Evolutionary conservation across 2,113 vertebrate genomes (phyloP).

Genomic region (Electrona antarctica): DNA sequence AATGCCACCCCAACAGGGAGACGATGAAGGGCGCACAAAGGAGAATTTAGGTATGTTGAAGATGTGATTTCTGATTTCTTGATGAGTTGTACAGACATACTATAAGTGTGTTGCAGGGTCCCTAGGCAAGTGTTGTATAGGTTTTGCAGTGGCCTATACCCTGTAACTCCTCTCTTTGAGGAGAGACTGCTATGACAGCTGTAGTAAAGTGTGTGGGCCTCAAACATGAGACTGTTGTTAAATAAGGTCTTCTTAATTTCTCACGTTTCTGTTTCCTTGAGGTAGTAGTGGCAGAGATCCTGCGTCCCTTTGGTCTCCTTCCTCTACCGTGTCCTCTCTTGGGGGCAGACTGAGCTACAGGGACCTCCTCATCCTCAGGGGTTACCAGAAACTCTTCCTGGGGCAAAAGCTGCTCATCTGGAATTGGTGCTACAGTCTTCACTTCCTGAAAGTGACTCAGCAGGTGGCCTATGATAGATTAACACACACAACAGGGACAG

Average conservation of each 20-base stretch:
- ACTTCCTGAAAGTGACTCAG: slow-evolving; percentile 81
- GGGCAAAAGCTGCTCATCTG: slow-evolving; percentile 54
- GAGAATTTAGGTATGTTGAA: too few species aligned
- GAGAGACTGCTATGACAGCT: too few species aligned
- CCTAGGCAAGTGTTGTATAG: too few species aligned
- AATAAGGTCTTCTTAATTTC: background rate
- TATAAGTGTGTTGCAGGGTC: too few species aligned
- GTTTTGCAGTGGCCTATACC: background rate
- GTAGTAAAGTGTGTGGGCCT: too few species aligned
- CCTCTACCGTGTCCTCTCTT: slow-evolving; percentile 82
- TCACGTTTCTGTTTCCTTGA: slow-evolving; percentile 78
- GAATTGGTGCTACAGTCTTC: slow-evolving; percentile 58
- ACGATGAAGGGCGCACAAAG: too few species aligned
- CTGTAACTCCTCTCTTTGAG: background rate
- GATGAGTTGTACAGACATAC: too few species aligned
- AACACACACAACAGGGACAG: background rate
- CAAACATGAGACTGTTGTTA: background rate
- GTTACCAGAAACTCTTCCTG: slow-evolving; percentile 58
- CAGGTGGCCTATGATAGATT: slow-evolving; percentile 77
- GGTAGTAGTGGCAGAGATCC: slow-evolving; percentile 62
- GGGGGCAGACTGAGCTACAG: slow-evolving; percentile 53
- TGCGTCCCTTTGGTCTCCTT: slow-evolving; percentile 82
- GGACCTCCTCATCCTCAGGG: slow-evolving; percentile 42
- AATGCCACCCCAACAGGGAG: too few species aligned
- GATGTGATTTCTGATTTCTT: too few species aligned